Conservation (phyloP, 64 coral and sea anemone species). For the Montipora efflorescens region DNA sequence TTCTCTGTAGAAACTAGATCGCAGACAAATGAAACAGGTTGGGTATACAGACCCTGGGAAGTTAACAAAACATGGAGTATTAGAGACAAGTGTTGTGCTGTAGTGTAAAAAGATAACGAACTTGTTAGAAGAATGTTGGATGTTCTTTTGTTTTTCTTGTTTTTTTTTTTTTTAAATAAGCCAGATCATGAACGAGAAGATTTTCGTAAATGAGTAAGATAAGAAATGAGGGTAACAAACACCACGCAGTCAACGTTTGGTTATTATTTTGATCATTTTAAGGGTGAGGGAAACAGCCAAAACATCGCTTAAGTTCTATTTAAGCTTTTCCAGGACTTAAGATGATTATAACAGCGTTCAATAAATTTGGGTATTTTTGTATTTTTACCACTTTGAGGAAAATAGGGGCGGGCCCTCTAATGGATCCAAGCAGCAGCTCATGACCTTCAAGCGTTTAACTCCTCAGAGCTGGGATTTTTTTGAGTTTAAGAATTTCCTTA, state of each 20-base stretch:
- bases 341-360: neutral
- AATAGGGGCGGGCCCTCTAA: conserved; percentile 31
- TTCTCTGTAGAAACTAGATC: too few relatives aligned
- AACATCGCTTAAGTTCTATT: neutral
- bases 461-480: too few relatives aligned
- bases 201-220: neutral
- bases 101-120: too few relatives aligned
- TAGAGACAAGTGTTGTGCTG: too few relatives aligned
- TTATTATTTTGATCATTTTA: neutral
- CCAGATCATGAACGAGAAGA: too few relatives aligned
- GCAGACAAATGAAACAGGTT: too few relatives aligned
- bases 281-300: neutral
- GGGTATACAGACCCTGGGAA: too few relatives aligned
- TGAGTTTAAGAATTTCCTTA: too few relatives aligned
- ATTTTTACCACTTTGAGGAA: conserved; percentile 12
- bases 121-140: too few relatives aligned
- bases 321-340: neutral
- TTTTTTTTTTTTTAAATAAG: neutral
- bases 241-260: neutral
- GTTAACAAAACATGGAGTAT: too few relatives aligned
- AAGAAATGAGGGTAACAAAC: neutral
- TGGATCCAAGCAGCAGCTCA: neutral
- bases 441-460: neutral
- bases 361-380: conserved; percentile 54
- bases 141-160: neutral